Evolutionary conservation across 1,140 invertebrate genomes (phyloP).

Genomic region (Goniozus legneri): DNA sequence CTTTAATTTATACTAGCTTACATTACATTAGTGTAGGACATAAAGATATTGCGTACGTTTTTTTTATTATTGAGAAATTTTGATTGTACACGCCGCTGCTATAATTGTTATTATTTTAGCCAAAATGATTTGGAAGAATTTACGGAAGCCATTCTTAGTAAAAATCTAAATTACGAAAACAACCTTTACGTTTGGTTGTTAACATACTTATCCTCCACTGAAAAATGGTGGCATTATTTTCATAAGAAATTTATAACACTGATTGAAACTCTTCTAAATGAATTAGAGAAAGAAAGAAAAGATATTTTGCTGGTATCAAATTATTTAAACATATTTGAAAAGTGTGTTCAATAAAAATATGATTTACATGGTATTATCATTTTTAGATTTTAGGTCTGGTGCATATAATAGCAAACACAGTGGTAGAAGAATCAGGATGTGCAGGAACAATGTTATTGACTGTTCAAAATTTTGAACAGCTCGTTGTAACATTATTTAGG

Average conservation of each 20-base stretch:
- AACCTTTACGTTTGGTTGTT: slow-evolving; percentile 36
- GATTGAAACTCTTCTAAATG: slow-evolving; percentile 15
- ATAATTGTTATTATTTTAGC: no score
- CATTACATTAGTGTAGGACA: slow-evolving; percentile 32
- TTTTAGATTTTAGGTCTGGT: slow-evolving; percentile 36
- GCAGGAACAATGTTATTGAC: slow-evolving; percentile 30
- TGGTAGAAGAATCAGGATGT: slow-evolving; percentile 26
- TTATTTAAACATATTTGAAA: no score
- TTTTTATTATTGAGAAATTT: no score
- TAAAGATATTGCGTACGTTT: slow-evolving; percentile 29
- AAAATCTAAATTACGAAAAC: slow-evolving; percentile 16
- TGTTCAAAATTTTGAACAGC: slow-evolving; percentile 32
- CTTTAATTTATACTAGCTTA: slow-evolving; percentile 35
- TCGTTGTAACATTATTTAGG: no score
- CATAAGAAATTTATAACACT: slow-evolving; percentile 10
- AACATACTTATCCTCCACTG: slow-evolving; percentile 39
- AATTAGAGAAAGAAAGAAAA: slow-evolving; percentile 8
- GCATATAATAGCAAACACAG: slow-evolving; percentile 38
- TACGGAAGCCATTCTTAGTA: slow-evolving; percentile 14
- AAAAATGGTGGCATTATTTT: slow-evolving; percentile 19
- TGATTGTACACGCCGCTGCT: no score
- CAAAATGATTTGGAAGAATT: slow-evolving; percentile 29
- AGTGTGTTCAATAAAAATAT: no score
- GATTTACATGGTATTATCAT: no score
- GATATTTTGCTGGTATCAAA: no score